A percentile compares a stretch with the other conserved stretches of the same genome.
Evolutionary conservation across 2,113 vertebrate genomes (phyloP).

Genomic region (Stigmatopora nigra): DNA sequence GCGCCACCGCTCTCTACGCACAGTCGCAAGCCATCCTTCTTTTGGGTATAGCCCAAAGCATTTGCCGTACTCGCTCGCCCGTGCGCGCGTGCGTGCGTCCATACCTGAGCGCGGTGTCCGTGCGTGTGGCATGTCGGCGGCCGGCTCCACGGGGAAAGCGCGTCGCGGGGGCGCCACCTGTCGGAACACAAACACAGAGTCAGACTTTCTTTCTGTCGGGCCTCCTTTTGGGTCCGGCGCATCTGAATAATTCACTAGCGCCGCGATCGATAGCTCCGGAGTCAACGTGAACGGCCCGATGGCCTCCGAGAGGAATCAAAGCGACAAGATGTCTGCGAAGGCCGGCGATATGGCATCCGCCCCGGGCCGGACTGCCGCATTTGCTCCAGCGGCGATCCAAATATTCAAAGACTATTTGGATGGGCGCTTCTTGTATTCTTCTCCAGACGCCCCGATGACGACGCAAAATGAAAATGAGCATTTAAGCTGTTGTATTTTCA

Average conservation of each 20-base stretch:
- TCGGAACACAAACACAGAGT: neutral
- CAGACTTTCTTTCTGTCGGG: neutral
- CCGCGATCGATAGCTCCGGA: constrained; percentile 59
- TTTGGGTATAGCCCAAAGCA: neutral
- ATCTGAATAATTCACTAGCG: constrained; percentile 70
- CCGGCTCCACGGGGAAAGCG: constrained; percentile 42
- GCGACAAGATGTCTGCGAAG: too few species aligned
- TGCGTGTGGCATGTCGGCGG: constrained; percentile 30
- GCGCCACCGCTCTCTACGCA: constrained; percentile 32
- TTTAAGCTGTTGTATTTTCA: too few species aligned
- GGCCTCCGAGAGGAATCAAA: too few species aligned
- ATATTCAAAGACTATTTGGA: too few species aligned
- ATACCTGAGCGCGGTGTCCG: constrained; percentile 58
- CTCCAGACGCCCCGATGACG: too few species aligned
- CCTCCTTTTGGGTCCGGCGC: neutral
- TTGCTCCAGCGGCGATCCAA: too few species aligned
- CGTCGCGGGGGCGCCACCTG: constrained; percentile 23
- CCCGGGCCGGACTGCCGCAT: too few species aligned
- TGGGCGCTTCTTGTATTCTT: too few species aligned
- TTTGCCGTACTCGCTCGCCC: neutral
- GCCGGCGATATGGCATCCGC: too few species aligned
- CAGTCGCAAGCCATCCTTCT: neutral
- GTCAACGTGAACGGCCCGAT: neutral
- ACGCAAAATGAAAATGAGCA: too few species aligned
- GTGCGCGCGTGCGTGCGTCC: neutral